Conservation (phyloP, 2,797 vertebrate species). For the Gymnocypris eckloni region DNA sequence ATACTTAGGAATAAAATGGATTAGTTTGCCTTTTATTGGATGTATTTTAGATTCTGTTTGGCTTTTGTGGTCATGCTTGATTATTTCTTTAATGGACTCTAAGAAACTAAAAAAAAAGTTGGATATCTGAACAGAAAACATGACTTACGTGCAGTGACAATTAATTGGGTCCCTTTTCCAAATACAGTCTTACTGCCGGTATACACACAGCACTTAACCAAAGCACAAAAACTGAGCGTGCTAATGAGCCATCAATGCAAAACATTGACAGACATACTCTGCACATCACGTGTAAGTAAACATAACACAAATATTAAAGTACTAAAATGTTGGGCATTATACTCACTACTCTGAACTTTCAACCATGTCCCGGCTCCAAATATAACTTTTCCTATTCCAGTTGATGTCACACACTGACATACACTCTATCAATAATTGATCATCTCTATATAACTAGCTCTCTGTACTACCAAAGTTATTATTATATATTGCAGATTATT, state of each 20-base stretch:
- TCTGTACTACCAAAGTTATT: too few relatives aligned
- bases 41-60: neutral
- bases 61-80: neutral
- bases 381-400: slow-evolving; percentile 38
- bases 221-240: slow-evolving; percentile 6
- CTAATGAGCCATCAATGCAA: neutral
- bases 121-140: neutral
- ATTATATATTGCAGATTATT: neutral
- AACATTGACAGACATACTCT: neutral
- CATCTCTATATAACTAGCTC: neutral
- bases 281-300: neutral
- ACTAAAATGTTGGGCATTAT: neutral
- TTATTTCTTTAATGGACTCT: neutral
- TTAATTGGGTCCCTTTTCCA: slow-evolving; percentile 53
- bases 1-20: neutral
- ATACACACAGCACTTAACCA: slow-evolving; percentile 39
- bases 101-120: neutral
- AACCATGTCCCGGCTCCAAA: slow-evolving; percentile 26
- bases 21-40: neutral
- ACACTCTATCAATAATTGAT: slow-evolving; percentile 4
- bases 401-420: slow-evolving; percentile 33
- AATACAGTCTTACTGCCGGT: slow-evolving; percentile 49
- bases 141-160: slow-evolving; percentile 53
- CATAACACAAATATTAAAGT: too few relatives aligned
- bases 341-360: slow-evolving; percentile 20